Conservation (phyloP, 2,888 invertebrate species). For the Uloborus plumipes region DNA sequence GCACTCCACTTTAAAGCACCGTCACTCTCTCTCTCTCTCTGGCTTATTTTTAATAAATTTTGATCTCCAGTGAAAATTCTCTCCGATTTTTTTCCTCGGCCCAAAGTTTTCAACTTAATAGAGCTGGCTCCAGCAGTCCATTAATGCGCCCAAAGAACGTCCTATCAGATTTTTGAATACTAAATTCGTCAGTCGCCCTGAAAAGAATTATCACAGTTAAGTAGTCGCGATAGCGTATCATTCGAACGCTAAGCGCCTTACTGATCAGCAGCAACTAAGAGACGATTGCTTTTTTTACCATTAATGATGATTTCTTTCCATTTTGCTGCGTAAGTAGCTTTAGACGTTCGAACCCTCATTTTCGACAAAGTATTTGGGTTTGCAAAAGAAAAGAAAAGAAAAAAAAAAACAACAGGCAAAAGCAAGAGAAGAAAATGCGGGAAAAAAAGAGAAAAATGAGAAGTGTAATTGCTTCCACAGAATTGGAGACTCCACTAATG, state of each 20-base stretch:
- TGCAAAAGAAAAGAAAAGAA: slow-evolving; percentile 2
- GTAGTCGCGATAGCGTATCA: slow-evolving; percentile 58
- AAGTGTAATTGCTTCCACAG: slow-evolving; percentile 62
- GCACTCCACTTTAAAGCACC: background rate
- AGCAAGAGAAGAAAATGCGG: background rate
- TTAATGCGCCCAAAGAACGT: slow-evolving; percentile 50
- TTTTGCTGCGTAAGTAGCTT: slow-evolving; percentile 48
- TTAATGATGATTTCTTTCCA: slow-evolving; percentile 58
- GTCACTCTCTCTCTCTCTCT: background rate
- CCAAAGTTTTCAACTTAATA: slow-evolving; percentile 31
- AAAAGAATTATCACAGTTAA: slow-evolving; percentile 52
- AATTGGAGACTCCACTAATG: slow-evolving; percentile 51
- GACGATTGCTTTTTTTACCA: slow-evolving; percentile 39
- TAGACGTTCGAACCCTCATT: slow-evolving; percentile 30
- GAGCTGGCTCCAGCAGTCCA: slow-evolving; percentile 35
- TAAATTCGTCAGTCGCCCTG: slow-evolving; percentile 19
- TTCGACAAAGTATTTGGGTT: slow-evolving; percentile 28
- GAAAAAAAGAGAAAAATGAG: slow-evolving; percentile 13
- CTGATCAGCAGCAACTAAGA: slow-evolving; percentile 42
- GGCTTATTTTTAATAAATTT: slow-evolving; percentile 30
- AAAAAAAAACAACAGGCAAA: background rate
- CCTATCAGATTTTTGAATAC: slow-evolving; percentile 32
- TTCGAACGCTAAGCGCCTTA: slow-evolving; percentile 51
- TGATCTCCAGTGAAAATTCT: slow-evolving; percentile 27
- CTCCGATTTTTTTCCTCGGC: slow-evolving; percentile 1